Evolutionary conservation across 2,888 invertebrate genomes (phyloP).

Genomic region (Dorcus hopei): DNA sequence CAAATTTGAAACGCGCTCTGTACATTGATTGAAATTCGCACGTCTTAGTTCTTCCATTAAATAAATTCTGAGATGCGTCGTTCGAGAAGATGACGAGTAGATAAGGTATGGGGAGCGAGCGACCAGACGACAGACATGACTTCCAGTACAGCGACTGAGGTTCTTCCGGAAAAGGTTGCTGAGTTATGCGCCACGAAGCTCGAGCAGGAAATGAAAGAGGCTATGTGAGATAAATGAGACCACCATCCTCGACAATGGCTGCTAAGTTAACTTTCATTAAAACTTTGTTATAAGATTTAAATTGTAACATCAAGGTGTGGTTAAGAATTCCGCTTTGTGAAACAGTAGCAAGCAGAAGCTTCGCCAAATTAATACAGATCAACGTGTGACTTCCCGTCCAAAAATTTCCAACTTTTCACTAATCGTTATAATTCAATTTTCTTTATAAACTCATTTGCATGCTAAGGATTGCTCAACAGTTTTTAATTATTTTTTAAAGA

Average conservation of each 20-base stretch:
- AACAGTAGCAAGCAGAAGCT: background rate
- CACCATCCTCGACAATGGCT: conserved; percentile 34
- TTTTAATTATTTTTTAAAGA: too few species aligned
- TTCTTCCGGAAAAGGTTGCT: conserved; percentile 36
- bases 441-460: too few species aligned
- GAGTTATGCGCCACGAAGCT: conserved; percentile 39
- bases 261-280: conserved; percentile 40
- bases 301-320: conserved; percentile 29
- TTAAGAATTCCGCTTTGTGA: conserved; percentile 1
- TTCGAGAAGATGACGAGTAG: background rate
- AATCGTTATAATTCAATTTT: too few species aligned
- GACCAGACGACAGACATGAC: conserved; percentile 28
- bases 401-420: too few species aligned
- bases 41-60: too few species aligned
- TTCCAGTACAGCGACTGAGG: conserved; percentile 23
- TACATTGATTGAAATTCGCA: too few species aligned
- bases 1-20: too few species aligned
- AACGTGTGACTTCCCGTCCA: too few species aligned
- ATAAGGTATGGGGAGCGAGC: conserved; percentile 6
- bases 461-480: too few species aligned
- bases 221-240: conserved; percentile 41
- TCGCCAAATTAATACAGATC: too few species aligned
- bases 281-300: conserved; percentile 40
- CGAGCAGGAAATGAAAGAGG: conserved; percentile 42
- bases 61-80: too few species aligned